phyloP scores from a whole-genome alignment of 2,888 invertebrate genomes.

The Lydus trimaculatus region DNA sequence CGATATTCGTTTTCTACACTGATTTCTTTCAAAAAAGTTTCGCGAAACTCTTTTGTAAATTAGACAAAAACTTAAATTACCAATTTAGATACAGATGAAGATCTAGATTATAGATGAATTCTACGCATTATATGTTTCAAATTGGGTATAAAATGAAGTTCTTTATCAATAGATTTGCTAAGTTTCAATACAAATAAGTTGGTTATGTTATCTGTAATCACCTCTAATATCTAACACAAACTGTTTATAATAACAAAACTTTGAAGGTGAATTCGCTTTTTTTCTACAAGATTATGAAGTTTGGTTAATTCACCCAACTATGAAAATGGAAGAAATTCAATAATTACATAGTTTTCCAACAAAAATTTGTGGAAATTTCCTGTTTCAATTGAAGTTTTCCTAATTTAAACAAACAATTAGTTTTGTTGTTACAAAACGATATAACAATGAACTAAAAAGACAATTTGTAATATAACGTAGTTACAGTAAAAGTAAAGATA shows the following conservation, averaged over 20 bases:
- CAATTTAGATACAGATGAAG: too few species aligned
- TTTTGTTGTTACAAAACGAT: not conserved
- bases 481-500: slow-evolving; percentile 9
- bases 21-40: too few species aligned
- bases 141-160: not conserved
- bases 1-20: too few species aligned
- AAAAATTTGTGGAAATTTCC: not conserved
- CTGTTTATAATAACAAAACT: not conserved
- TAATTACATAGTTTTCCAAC: not conserved
- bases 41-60: too few species aligned
- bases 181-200: not conserved
- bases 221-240: not conserved
- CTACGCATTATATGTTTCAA: not conserved
- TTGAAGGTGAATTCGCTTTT: not conserved
- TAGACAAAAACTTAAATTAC: too few species aligned
- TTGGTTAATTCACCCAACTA: too few species aligned
- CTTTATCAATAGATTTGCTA: not conserved
- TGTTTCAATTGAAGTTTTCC: not conserved
- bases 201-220: not conserved
- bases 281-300: too few species aligned
- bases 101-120: not conserved
- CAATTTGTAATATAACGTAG: not conserved
- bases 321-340: not conserved
- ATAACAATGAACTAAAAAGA: not conserved
- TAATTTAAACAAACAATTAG: not conserved